Evolutionary conservation across 2,888 invertebrate species (phyloP), one percentile per base, ranked within the genome.

Genomic region (Rhingia campestris): DNA sequence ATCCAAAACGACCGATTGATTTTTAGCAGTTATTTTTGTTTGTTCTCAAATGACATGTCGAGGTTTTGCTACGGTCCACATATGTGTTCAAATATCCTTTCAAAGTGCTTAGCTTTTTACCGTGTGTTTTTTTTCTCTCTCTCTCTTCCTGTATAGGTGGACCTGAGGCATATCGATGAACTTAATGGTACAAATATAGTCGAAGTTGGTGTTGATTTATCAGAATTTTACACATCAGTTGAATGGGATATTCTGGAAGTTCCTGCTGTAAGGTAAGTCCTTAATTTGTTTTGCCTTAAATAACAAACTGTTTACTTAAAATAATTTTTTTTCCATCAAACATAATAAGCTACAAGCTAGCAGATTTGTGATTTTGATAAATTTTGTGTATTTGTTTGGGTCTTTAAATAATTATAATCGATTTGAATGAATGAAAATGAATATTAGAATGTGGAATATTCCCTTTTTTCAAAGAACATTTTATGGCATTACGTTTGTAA

Each of bases 191-290:
- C 97, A 91, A 97, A 97, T 91, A 94, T 97, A 88, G 97, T 97
- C 86, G 97, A 97, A 79, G 95, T 97, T 82, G 99, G 99, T 67
- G 98, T 99, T 81, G 99, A 99, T 92, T 94, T 99, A 86, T 96
- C 97, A 69, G 99, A 98, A 92, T 99, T 99, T 93, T 99, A 99
- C 93, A 97, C 97, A 94, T 98, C 98, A 86, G 99, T 99, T 70
- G 99, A 99, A 92, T 99, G 99, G 99, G 99, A 99, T 92, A 98
- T 99, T 89, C 93, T 99, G 86, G 97, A 97, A 93, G 99, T 98
- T 90, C 97, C 97, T 87, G 97, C 97, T 87, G 96, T 97, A 87
- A 95, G 97, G 96, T 96, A 90, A 92, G 90, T 89, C 12, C 22
- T 22, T 22, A 22, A 41, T 9, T 41, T 41, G 9, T 41, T 9